phyloP scores from a whole-genome alignment of 2,113 vertebrate genomes.

The Hemiscyllium ocellatum region DNA sequence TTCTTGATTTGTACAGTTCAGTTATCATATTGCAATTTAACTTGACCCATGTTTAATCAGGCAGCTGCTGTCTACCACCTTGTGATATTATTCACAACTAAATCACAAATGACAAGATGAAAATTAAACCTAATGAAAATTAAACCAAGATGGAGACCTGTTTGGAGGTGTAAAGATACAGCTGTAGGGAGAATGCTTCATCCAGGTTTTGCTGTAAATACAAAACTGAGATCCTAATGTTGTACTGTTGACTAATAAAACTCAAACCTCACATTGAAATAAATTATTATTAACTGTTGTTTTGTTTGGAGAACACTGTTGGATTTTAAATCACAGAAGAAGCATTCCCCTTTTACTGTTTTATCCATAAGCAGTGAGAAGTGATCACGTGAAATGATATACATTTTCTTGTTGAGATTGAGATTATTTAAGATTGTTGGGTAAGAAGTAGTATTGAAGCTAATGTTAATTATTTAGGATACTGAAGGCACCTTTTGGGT shows the following conservation, averaged over 20 bases:
- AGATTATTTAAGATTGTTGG: background rate
- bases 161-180: background rate
- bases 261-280: background rate
- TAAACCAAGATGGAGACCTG: background rate
- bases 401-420: background rate
- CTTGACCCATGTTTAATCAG: background rate
- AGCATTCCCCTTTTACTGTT: background rate
- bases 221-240: background rate
- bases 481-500: background rate
- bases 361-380: background rate
- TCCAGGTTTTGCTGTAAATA: background rate
- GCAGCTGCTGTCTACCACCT: background rate
- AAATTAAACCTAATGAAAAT: background rate
- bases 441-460: background rate
- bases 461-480: background rate
- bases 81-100: background rate
- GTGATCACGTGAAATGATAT: background rate
- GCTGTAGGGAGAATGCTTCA: background rate
- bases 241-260: background rate
- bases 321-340: background rate
- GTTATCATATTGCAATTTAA: background rate
- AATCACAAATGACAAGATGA: background rate
- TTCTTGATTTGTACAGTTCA: background rate
- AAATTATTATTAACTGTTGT: background rate
- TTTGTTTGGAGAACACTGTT: background rate